Evolutionary conservation across 2,113 vertebrate genomes (phyloP).

Genomic region (Balaeniceps rex): DNA sequence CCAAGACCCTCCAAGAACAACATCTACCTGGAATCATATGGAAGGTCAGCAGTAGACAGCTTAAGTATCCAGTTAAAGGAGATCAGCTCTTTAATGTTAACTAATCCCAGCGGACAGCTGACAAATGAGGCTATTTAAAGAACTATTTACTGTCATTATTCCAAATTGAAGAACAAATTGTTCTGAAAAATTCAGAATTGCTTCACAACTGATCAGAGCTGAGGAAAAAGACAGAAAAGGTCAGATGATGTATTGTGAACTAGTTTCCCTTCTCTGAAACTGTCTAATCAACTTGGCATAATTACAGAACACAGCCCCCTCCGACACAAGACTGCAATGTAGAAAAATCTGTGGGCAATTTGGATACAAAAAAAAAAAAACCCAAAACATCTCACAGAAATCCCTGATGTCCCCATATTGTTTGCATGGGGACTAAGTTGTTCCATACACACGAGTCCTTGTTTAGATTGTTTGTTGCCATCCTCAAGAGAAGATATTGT

Average conservation of each 20-base stretch:
- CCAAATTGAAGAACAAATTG: conserved; percentile 36
- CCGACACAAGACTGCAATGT: neutral
- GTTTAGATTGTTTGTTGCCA: conserved; percentile 54
- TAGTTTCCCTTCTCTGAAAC: neutral
- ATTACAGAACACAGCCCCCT: neutral
- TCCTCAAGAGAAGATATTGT: conserved; percentile 42
- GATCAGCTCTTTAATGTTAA: conserved; percentile 23
- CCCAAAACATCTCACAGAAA: conserved; percentile 5
- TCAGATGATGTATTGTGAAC: conserved; percentile 6
- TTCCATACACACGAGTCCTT: conserved; percentile 50
- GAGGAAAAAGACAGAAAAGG: conserved; percentile 15
- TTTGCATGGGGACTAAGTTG: conserved; percentile 54
- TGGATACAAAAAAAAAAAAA: neutral
- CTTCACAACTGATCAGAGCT: conserved; percentile 20
- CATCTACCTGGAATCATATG: conserved; percentile 1
- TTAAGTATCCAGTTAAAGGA: conserved; percentile 8
- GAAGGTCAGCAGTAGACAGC: neutral
- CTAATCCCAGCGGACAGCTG: conserved; percentile 24
- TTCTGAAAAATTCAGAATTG: conserved; percentile 34
- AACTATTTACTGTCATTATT: conserved; percentile 43
- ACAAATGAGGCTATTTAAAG: conserved; percentile 51
- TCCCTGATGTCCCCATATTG: conserved; percentile 43
- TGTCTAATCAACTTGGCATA: conserved; percentile 7
- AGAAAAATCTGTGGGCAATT: conserved; percentile 50
- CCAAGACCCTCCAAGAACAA: neutral